Evolutionary conservation across 2,888 invertebrate genomes (phyloP).

Genomic region (Anticlea derivata): DNA sequence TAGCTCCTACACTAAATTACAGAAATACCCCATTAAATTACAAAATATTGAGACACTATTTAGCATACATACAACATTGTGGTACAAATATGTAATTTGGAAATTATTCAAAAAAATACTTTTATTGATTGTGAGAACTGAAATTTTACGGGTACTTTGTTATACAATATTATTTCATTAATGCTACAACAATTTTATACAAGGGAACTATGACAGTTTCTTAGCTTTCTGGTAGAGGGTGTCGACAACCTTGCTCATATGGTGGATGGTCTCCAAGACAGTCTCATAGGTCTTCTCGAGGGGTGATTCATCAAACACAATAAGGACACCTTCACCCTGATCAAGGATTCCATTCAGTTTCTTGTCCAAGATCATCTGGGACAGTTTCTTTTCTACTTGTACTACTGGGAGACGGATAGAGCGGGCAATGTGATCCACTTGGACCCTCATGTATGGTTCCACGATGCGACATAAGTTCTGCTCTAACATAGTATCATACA

Average conservation of each 20-base stretch:
- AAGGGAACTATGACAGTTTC: conserved; percentile 91
- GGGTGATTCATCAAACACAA: conserved; percentile 97
- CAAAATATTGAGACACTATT: conserved; percentile 51
- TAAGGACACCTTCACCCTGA: conserved; percentile 98
- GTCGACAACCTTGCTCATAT: conserved; percentile 99
- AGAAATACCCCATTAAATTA: conserved; percentile 54
- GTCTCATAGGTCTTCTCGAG: conserved; percentile 99
- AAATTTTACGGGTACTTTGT: conserved; percentile 73
- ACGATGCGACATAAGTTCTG: conserved; percentile 99
- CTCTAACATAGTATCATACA: conserved; percentile 99
- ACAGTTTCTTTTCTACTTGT: conserved; percentile 99
- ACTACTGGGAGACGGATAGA: conserved; percentile 94
- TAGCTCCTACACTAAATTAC: conserved; percentile 39
- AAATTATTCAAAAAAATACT: conserved; percentile 71
- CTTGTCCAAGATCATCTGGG: conserved; percentile 99
- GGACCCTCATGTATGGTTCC: conserved; percentile 98
- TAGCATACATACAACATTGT: conserved; percentile 56
- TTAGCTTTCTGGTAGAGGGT: conserved; percentile 99
- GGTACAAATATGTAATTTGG: conserved; percentile 62
- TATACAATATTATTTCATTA: conserved; percentile 75
- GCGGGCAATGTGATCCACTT: conserved; percentile 96
- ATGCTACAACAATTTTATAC: conserved; percentile 76
- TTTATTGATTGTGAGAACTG: conserved; percentile 69
- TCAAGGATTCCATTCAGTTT: conserved; percentile 98
- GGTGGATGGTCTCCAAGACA: conserved; percentile 98